Percentiles rank a stretch among this genome's conserved stretches.
Conservation (phyloP, 1,140 invertebrate genomes). For the Rhagoletis zephyria region DNA sequence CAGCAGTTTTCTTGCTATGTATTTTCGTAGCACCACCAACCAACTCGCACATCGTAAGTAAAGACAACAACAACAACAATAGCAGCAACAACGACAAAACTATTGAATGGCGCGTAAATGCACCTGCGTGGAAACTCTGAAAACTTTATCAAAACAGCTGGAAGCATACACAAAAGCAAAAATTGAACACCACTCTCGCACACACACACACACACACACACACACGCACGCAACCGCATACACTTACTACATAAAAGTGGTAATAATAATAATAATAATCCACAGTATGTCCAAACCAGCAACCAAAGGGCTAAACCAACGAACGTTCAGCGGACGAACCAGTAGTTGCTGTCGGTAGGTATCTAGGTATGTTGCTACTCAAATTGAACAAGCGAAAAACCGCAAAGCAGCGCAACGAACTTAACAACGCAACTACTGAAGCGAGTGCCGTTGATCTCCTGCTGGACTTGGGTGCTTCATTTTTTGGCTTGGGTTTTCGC, state of each 20-base stretch:
- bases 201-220: no score
- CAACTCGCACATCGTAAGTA: not conserved
- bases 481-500: not conserved
- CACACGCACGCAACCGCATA: not conserved
- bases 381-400: constrained; percentile 39
- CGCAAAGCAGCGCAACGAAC: constrained; percentile 35
- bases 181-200: not conserved
- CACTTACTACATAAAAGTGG: not conserved
- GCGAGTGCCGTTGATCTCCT: not conserved
- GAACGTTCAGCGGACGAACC: not conserved
- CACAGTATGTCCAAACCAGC: constrained; percentile 23
- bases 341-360: not conserved
- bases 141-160: constrained; percentile 47
- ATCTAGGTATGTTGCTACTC: not conserved
- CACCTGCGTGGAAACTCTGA: constrained; percentile 36
- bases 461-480: not conserved
- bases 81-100: not conserved
- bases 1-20: not conserved
- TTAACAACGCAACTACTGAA: constrained; percentile 2
- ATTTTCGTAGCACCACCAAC: not conserved
- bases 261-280: constrained; percentile 42
- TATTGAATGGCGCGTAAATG: constrained; percentile 37
- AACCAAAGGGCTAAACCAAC: constrained; percentile 12
- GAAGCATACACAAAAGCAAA: not conserved
- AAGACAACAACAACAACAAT: not conserved